phyloP scores from a whole-genome alignment of 2,797 vertebrate species.

The Helicolenus hilgendorfi region DNA sequence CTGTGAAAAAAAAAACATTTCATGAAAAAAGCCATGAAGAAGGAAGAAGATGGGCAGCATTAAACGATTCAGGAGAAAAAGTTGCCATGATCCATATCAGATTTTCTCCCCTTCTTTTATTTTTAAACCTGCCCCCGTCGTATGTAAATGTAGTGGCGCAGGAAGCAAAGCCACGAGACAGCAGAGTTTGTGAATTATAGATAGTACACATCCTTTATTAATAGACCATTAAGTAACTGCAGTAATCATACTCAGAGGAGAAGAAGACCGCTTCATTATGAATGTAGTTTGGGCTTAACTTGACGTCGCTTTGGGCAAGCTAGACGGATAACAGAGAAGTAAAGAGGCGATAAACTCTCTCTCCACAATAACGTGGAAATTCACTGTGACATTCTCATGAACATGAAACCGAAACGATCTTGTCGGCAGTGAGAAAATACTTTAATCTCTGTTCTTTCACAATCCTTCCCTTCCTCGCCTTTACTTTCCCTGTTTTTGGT shows the following conservation, averaged over 20 bases:
- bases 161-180: slow-evolving; percentile 17
- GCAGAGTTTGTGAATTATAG: slow-evolving; percentile 55
- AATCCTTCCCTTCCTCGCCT: background rate
- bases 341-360: background rate
- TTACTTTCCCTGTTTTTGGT: background rate
- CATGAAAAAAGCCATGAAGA: background rate
- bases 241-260: background rate
- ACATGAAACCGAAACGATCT: background rate
- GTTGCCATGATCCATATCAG: background rate
- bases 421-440: background rate
- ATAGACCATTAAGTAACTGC: slow-evolving; percentile 17
- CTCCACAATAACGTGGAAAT: background rate
- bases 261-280: slow-evolving; percentile 3
- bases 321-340: background rate
- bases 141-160: slow-evolving; percentile 34
- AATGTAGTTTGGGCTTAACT: background rate
- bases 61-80: slow-evolving; percentile 8
- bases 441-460: background rate
- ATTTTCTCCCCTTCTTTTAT: background rate
- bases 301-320: background rate
- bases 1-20: background rate
- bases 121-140: background rate
- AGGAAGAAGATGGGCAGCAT: background rate
- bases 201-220: slow-evolving; percentile 49
- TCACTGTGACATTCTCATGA: background rate